Conservation (phyloP, 2,113 vertebrate genomes). For the Eclectus roratus region DNA sequence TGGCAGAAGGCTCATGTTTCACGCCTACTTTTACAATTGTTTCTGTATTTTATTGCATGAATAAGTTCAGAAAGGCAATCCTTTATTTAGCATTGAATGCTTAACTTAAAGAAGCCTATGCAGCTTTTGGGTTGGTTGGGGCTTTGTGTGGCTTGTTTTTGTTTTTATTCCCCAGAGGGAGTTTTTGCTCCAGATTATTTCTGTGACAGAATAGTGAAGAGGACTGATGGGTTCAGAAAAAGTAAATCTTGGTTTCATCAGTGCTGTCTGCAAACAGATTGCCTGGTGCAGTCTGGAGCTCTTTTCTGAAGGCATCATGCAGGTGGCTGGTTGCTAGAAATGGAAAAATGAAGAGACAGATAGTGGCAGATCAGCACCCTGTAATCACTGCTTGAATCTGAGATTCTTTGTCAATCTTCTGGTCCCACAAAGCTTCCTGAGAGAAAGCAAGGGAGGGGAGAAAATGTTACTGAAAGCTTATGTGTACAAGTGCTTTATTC, state of each 20-base stretch:
- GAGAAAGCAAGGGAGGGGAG: neutral
- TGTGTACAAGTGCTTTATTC: neutral
- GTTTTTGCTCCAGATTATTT: neutral
- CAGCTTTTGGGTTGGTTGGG: neutral
- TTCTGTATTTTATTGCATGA: neutral
- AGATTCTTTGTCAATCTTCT: neutral
- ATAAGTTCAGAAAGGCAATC: neutral
- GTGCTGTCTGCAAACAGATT: neutral
- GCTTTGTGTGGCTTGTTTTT: neutral
- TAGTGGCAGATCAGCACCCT: neutral
- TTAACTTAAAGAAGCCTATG: neutral
- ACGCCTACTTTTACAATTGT: neutral
- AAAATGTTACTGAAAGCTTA: neutral
- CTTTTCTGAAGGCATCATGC: neutral
- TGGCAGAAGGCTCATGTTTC: neutral
- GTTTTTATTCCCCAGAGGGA: neutral
- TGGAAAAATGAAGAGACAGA: neutral
- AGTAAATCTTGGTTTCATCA: neutral
- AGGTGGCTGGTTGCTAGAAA: neutral
- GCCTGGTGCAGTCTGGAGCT: neutral
- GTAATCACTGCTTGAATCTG: neutral
- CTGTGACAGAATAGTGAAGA: neutral
- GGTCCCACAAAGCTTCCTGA: neutral
- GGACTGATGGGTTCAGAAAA: neutral
- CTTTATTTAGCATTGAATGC: fast-evolving